Base-by-base conservation (phyloP, 1,140 invertebrate genomes). In the Apolygus lucorum region DNA sequence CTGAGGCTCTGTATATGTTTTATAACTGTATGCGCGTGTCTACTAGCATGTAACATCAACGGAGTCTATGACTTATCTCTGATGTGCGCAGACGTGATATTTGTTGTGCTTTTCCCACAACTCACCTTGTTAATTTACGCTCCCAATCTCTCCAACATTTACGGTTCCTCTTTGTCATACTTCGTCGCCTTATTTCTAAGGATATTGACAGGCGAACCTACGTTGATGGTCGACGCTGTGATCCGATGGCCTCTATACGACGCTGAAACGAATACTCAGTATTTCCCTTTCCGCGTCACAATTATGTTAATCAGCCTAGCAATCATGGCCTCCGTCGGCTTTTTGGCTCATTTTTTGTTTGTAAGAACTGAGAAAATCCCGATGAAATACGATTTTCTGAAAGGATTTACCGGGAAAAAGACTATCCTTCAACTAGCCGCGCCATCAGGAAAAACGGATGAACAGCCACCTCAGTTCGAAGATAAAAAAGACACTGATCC, bases 31-130 rank as follows among this genome's bases (percentile, higher is more conserved):
- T 74, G 91, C 71, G 87, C 88, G 1, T 87, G 88, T 13, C 78
- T 83, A 2, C 86, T 92, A 80, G 90, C 89, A 21, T 82, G 92
- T 11, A 86, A 83, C 8, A 86, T 91, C 72, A 82, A 84, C 69
- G 89, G 88, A 71, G 89, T 92, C 76, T 91, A 92, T 78, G 88
- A 87, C 72, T 81, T 93, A 29, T 91, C 89, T 89, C 85, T 86
- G 73, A 78, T 92, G 68, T 90, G 87, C 75, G 87, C 89, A 13
- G 90, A 92, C 78, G 78, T 92, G 42, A 88, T 90, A 42, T 93
- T 90, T 78, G 89, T 91, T 28, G 86, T 92, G 65, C 80, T 93
- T 14, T 92, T 93, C 75, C 91, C 90, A 0, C 90, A 92, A 82
- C 81, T 93, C 1, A 78, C 91, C n/a, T 85, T 86, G 59, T 87